Conservation (phyloP, 2,888 invertebrate species). For the Cosmia trapezina region DNA sequence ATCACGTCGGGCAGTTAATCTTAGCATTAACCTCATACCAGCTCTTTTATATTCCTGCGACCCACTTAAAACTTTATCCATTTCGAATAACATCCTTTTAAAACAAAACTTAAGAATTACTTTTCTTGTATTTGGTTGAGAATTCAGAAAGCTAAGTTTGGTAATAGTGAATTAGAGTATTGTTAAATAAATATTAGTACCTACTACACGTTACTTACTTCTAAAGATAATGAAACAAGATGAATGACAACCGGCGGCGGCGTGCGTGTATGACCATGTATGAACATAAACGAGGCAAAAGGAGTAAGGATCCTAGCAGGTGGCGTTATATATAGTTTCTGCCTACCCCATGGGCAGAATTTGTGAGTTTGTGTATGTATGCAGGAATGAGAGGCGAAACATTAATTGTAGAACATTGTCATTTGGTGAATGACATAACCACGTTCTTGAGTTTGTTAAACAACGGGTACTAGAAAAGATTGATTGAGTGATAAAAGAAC, state of each 20-base stretch:
- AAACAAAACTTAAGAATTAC: slow-evolving; percentile 58
- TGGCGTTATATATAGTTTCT: no score
- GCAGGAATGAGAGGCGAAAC: neutral
- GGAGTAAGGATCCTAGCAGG: no score
- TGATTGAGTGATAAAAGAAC: neutral
- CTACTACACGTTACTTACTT: neutral
- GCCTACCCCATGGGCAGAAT: no score
- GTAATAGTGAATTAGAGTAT: slow-evolving; percentile 11
- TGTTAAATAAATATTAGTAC: neutral
- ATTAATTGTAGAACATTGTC: neutral
- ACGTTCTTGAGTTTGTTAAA: no score
- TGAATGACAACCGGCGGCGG: neutral
- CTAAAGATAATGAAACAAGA: neutral
- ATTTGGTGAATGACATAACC: neutral
- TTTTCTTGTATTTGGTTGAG: slow-evolving; percentile 42
- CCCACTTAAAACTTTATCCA: slow-evolving; percentile 62
- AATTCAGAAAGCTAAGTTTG: slow-evolving; percentile 25
- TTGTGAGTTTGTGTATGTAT: no score
- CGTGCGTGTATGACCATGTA: no score
- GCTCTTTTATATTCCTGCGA: slow-evolving; percentile 49
- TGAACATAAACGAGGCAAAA: no score
- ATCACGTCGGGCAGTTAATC: slow-evolving; percentile 51
- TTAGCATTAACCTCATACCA: slow-evolving; percentile 44
- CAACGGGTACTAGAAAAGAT: no score
- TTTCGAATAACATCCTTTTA: slow-evolving; percentile 54